These are phyloP conservation scores for Rhabdomys dilectus DNA, from an alignment of 2,113 vertebrate species.

Conservation along the genomic window DNA sequence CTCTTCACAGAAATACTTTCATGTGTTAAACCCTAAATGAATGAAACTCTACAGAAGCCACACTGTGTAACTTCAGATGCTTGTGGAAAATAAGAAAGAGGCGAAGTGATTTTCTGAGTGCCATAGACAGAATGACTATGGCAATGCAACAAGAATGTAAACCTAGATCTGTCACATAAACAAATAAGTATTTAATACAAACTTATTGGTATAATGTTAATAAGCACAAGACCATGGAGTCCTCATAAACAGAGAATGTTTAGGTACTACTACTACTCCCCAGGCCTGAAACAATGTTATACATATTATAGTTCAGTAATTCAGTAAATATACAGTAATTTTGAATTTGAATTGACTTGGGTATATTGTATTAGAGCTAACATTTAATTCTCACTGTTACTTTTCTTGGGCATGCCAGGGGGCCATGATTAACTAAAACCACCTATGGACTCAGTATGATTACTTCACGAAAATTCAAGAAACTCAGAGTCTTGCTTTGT, in stretches of 20 bases:
- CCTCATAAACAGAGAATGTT: not conserved
- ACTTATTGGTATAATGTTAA: not conserved
- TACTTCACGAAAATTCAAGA: not conserved
- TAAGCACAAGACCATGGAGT: not conserved
- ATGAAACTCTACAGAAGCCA: not conserved
- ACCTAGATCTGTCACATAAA: not conserved
- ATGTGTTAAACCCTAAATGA: not conserved
- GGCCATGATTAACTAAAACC: not conserved
- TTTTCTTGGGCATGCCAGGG: not conserved
- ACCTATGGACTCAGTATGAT: not conserved
- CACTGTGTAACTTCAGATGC: not conserved
- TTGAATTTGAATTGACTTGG: not conserved
- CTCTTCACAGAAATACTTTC: not conserved
- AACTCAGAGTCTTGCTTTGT: not conserved
- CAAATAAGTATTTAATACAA: not conserved
- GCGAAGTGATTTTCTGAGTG: not conserved
- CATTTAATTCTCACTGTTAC: not conserved
- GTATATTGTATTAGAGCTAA: not conserved
- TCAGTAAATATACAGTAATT: not conserved
- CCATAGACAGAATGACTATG: not conserved
- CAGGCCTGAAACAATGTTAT: not conserved
- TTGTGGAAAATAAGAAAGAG: not conserved
- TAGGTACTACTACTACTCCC: not conserved
- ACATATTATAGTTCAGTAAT: not conserved
- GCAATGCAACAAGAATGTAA: not conserved